A percentile compares a stretch with the other conserved stretches of the same genome.
Evolutionary conservation across 2,113 vertebrate species (phyloP).

Genomic region (Pangasianodon gigas): DNA sequence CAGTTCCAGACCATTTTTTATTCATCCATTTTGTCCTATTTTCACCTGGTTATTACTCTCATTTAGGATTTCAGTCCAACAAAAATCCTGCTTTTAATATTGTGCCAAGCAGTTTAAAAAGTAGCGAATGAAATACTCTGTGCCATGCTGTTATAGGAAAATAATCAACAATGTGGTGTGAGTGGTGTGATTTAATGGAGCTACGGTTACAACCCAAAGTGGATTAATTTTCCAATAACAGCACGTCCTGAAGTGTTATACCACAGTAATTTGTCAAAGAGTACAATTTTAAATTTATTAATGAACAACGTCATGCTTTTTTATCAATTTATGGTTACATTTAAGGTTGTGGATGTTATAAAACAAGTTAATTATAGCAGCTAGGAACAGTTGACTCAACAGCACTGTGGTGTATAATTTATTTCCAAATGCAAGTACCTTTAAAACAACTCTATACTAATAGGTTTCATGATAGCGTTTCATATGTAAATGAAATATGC

Average conservation of each 20-base stretch:
- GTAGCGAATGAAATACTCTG: neutral
- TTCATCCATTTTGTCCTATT: neutral
- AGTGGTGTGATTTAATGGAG: neutral
- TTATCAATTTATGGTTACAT: neutral
- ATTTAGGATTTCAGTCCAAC: neutral
- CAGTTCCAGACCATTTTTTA: neutral
- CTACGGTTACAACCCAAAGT: neutral
- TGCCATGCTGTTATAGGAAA: neutral
- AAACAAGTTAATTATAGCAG: neutral
- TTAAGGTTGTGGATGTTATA: neutral
- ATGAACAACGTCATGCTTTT: neutral
- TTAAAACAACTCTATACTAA: neutral
- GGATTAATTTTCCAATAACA: neutral
- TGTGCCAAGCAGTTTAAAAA: neutral
- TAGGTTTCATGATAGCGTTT: neutral
- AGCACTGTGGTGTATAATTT: neutral
- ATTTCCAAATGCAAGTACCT: neutral
- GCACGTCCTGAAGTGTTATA: neutral
- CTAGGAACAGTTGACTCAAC: neutral
- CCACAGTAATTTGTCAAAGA: neutral
- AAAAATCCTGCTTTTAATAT: neutral
- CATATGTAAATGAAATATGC: neutral
- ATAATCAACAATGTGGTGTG: neutral
- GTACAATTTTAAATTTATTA: neutral
- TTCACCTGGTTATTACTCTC: neutral